Evolutionary conservation across 2,113 vertebrate genomes (phyloP), one percentile per base, ranked within the genome.

Genomic region (Forbesichthys agassizii): DNA sequence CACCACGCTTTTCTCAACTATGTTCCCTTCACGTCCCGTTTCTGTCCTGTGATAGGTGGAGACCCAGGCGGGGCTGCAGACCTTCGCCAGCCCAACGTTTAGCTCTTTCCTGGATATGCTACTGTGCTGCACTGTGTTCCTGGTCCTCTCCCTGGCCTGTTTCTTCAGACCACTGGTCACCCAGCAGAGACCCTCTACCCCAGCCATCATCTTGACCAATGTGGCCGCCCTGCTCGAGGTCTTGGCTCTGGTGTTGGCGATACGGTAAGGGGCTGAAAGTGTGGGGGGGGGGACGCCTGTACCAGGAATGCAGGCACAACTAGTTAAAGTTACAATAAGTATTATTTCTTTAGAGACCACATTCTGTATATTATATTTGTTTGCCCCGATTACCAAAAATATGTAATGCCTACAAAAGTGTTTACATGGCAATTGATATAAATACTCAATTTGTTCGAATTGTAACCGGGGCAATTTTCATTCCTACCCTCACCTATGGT

Each of bases 71-170:
- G 90, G 93, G 0, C 93, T 96, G 83, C 95, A 96, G 90, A 99
- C 96, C 0, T 97, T 99, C 33, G 96, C 96, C 84, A 98, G 96
- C 1, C 94, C 96, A 3, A 96, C 93, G 52, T 99, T 98, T 90
- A 98, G 97, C 78, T 98, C 95, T 0, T 94, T 99, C 55, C 91
- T 99, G 86, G 98, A 99, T 3, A 95, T 98, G 89, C 81, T 96
- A 68, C 92, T 99, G 77, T 96, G 95, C 47, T 94, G 94, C 36
- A 92, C 84, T 0, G 95, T 99, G 66, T 97, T 98, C 87, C 86
- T 98, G 68, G 93, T 96, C 51, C 94, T 98, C 61, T 96, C 96
- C 0, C 46, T 95, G 82, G 95, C 95, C 1, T 99, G 97, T 90
- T 98, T 98, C 92, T 92, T 99, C 70, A 94, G 88, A 8, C 93